phyloP scores from a whole-genome alignment of 92 coral and sea anemone species.

The Parazoanthus darwini region DNA sequence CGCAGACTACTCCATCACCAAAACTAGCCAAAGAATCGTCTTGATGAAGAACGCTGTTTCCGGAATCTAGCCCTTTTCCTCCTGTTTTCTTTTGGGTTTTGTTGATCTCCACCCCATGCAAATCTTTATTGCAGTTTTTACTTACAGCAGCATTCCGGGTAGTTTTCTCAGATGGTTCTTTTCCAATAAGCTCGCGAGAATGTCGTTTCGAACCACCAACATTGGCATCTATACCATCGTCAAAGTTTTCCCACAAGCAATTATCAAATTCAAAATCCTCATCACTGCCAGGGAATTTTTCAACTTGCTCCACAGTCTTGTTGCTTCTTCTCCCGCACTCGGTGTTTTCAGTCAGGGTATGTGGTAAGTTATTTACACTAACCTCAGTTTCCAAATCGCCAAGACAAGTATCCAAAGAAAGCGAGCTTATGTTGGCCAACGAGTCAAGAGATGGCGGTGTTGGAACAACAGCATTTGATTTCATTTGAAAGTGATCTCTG shows the following conservation, averaged over 20 bases:
- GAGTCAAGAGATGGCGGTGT: slow-evolving; percentile 79
- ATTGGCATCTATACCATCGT: not conserved
- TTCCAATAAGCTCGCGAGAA: not conserved
- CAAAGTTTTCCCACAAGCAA: slow-evolving; percentile 14
- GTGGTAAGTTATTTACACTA: not conserved
- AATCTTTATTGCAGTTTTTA: not conserved
- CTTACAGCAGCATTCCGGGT: not conserved
- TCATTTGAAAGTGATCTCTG: not conserved
- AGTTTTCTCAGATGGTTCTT: not conserved
- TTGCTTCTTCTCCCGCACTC: not conserved
- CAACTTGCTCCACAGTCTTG: not conserved
- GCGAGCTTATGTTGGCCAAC: slow-evolving; percentile 56
- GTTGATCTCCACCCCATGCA: not conserved
- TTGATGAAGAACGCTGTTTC: not conserved
- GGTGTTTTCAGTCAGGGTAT: not conserved
- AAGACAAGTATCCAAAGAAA: slow-evolving; percentile 33
- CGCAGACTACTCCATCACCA: slow-evolving; percentile 48
- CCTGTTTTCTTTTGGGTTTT: not conserved
- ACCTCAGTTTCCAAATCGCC: not conserved
- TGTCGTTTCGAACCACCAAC: not conserved
- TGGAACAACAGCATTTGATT: slow-evolving; percentile 48
- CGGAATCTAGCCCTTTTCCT: not conserved
- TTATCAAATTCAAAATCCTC: not conserved
- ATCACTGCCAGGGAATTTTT: not conserved
- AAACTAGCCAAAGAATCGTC: slow-evolving; percentile 13